Evolutionary conservation across 2,888 invertebrate genomes (phyloP).

Genomic region (Netelia inedita): DNA sequence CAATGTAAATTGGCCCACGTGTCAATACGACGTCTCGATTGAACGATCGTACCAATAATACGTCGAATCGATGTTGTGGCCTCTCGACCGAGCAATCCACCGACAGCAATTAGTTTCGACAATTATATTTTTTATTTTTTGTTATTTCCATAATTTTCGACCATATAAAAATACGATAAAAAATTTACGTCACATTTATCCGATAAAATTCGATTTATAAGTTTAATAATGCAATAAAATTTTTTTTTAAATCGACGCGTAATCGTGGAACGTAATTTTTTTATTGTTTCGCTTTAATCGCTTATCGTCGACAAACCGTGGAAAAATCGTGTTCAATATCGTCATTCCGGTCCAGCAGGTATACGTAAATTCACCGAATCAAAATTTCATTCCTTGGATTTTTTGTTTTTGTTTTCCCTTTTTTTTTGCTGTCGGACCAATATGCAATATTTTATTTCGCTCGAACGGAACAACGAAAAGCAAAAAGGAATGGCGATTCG

Average conservation of each 20-base stretch:
- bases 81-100: background rate
- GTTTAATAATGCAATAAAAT: background rate
- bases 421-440: background rate
- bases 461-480: background rate
- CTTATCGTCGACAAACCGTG: background rate
- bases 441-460: background rate
- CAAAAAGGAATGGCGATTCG: slow-evolving; percentile 16
- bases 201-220: no score
- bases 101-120: background rate
- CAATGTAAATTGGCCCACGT: background rate
- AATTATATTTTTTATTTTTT: no score
- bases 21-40: background rate
- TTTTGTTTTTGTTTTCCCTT: background rate
- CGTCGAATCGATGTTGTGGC: background rate
- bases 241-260: background rate
- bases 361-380: background rate
- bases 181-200: no score
- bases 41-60: background rate
- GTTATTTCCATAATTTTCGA: no score
- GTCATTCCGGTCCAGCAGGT: background rate
- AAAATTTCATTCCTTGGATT: background rate
- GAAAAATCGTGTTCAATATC: background rate
- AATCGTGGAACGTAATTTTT: background rate
- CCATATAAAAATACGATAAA: no score
- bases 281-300: background rate